Evolutionary conservation across 2,888 invertebrate genomes (phyloP), one percentile per base, ranked within the genome.

Genomic region (Drosophila seclusa): DNA sequence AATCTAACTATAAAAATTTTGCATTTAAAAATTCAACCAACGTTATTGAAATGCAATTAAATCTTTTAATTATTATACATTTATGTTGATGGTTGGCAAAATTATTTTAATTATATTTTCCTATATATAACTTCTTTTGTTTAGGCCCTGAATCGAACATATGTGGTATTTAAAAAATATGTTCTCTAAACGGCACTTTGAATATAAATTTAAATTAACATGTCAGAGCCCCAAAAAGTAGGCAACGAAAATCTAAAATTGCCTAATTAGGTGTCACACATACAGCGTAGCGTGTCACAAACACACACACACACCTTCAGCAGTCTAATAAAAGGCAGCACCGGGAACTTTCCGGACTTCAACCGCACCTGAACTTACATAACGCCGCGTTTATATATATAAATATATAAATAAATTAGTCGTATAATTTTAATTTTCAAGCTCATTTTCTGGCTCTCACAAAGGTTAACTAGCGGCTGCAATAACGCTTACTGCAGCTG

Each of bases 401-500:
- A 21, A 13, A 34, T 40, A 11, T 21, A 13, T 29, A 32, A 21
- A 21, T 21, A 24, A 21, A 40, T 40, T 21, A 21, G 16, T 50
- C 7, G 29, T 1, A 42, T 13, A 36, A 40, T 27, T 59, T 40
- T 34, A 11, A 40, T 40, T 42, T 42, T 42, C n/a, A 4, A 42
- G 36, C 32, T 36, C 29, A 31, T 42, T 45, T 62, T 70, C 40
- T 31, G 36, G 34, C 40, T 54, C 45, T 18, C 42, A 42, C 31
- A 57, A 67, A 50, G 52, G 67, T 60, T 72, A 82, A 82, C 76
- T 72, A 78, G 62, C 59, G 49, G 54, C 53, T 65, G 66, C 50
- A 50, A 36, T 36, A 45, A 49, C 36, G 50, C 52, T 59, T 58
- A 63, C 45, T 65, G 68, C 71, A 78, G 64, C 66, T 68, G 74